Evolutionary conservation across 2,888 invertebrate genomes (phyloP).

Genomic region (Cataglyphis albicans): DNA sequence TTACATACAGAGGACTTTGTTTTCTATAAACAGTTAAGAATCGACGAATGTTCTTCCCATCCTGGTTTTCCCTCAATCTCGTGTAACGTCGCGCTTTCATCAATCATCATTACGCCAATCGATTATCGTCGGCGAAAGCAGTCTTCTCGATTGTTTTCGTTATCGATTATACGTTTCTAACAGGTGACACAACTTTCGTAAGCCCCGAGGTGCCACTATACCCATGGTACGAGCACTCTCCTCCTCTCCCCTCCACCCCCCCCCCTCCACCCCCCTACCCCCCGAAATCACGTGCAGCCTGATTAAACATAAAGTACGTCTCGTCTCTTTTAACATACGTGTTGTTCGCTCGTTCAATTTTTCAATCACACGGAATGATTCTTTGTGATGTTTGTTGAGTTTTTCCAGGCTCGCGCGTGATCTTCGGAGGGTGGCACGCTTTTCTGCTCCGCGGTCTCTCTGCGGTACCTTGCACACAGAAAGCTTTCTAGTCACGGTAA

Average conservation of each 20-base stretch:
- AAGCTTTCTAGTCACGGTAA: conserved; percentile 52
- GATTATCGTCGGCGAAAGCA: conserved; percentile 18
- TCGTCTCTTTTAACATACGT: neutral
- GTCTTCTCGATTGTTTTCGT: conserved; percentile 36
- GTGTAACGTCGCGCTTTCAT: conserved; percentile 22
- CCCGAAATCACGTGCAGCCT: conserved; percentile 80
- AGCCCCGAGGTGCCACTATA: conserved; percentile 84
- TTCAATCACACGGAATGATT: conserved; percentile 50
- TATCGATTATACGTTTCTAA: conserved; percentile 35
- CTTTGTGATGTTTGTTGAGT: conserved; percentile 57
- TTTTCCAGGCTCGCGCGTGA: conserved; percentile 76
- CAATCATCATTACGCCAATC: conserved; percentile 22
- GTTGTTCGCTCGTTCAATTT: conserved; percentile 13
- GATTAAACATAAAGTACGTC: conserved; percentile 37
- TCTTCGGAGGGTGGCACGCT: conserved; percentile 73
- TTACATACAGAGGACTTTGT: neutral
- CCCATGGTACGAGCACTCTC: conserved; percentile 82
- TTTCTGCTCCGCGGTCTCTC: conserved; percentile 62
- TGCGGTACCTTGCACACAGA: conserved; percentile 69
- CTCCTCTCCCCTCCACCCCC: conserved; percentile 58
- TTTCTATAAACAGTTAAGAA: neutral
- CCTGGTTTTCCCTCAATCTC: conserved; percentile 11
- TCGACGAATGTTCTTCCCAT: neutral
- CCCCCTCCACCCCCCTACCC: neutral
- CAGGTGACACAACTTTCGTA: conserved; percentile 63